Evolutionary conservation across 1,140 invertebrate genomes (phyloP), one percentile per base, ranked within the genome.

Genomic region (Penaeus chinensis): DNA sequence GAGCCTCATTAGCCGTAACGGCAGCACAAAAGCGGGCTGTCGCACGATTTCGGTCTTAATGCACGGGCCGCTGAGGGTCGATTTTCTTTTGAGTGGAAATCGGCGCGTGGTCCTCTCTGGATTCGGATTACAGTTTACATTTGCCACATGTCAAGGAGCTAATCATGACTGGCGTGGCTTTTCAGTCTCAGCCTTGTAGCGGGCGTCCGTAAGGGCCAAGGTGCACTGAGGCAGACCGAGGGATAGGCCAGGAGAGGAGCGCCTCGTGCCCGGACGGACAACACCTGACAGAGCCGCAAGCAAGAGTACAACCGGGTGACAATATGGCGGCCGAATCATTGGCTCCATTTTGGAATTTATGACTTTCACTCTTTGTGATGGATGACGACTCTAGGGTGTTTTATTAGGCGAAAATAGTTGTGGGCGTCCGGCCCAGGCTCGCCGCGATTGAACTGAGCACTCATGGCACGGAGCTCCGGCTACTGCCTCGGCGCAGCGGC

Each of bases 91-190:
- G 20, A 24, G 13, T n/a, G 62, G 16, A 27, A 32, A 24, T 47
- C 20, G 37, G 42, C 66, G n/a, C 54, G 61, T 20, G 65, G 19
- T 11, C 80, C 78, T 16, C 66, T 76, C 20, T 54, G 60, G 22
- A 32, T 13, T n/a, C 66, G 22, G 42, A 76, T 76, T 32, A 65
- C 86, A 42, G 81, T 81, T 79, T 87, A 87, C 86, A 87, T 87
- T 87, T 69, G 86, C 86, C 86, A 87, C 86, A 87, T 87, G 86
- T 87, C 80, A 87, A 87, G 86, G 81, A 87, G 80, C 42, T 87
- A 87, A 87, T 87, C 71, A 87, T 87, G 86, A 78, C 60, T 42
- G 27, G 60, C 27, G 66, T 32, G 54, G 63, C 22, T 80, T 47
- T 62, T 47, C 62, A 78, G 60, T 74, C 74, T 61, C 71, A 37